These are phyloP conservation scores for Balaeniceps rex DNA, from an alignment of 2,113 vertebrate species.

Conservation along the genomic window DNA sequence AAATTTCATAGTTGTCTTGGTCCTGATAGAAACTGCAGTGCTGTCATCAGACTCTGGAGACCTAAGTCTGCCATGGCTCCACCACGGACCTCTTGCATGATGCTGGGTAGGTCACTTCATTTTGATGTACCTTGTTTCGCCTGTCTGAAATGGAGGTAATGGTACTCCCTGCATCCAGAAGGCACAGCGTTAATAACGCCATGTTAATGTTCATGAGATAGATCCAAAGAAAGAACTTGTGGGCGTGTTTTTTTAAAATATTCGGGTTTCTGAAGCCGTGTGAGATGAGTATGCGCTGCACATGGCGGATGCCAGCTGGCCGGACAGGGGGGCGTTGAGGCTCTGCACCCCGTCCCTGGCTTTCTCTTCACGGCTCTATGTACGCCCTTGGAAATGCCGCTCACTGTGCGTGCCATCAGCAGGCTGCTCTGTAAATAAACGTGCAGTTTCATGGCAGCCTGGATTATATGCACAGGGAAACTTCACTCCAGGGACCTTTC, in stretches of 20 bases:
- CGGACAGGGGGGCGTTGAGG: fast-evolving
- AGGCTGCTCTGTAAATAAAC: not conserved
- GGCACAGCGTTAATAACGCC: fast-evolving
- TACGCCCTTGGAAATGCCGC: fast-evolving
- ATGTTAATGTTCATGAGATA: not conserved
- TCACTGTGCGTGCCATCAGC: not conserved
- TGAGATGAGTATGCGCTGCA: not conserved
- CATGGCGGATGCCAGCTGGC: fast-evolving
- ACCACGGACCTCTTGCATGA: not conserved
- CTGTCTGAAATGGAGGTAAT: not conserved
- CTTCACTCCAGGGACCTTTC: not conserved
- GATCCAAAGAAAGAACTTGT: not conserved
- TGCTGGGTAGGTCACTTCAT: not conserved
- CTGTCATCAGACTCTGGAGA: not conserved
- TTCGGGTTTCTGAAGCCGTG: not conserved
- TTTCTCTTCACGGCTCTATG: fast-evolving
- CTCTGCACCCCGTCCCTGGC: not conserved
- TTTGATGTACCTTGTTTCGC: not conserved
- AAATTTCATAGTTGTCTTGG: not conserved
- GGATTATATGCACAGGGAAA: not conserved
- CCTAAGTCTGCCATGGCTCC: not conserved
- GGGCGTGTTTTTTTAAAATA: not conserved
- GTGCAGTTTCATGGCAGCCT: not conserved
- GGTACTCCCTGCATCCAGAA: not conserved
- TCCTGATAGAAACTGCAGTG: not conserved